Base-by-base conservation (phyloP, 2,888 invertebrate genomes). In the Melipona beecheii region DNA sequence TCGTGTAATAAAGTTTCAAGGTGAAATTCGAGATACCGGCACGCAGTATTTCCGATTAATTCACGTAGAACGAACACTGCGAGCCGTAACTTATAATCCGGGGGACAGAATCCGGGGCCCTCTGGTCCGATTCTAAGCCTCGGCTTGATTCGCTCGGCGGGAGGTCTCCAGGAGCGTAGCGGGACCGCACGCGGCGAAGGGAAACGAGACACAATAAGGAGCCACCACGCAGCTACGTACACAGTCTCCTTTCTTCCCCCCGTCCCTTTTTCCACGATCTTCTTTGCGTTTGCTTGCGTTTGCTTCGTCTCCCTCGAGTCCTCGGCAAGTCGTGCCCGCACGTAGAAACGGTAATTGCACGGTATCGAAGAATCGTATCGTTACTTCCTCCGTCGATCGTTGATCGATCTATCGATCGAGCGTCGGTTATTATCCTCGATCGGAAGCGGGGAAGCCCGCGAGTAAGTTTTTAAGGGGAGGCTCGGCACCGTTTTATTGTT, bases 161-260 rank as follows among this genome's bases (percentile, higher is more conserved):
- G 93, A 90, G 92, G 90, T 92, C 91, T 5, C 15, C 82, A 81
- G 83, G 82, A 86, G 86, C 78, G 75, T 81, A 79, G 85, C 85
- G 70, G 82, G 93, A 92, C 92, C 92, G 90, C 93, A 92, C 92
- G 91, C 90, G 88, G 91, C 69, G 82, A 82, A 75, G 60, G 52
- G 74, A 82, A 62, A 17, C 64, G 90, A 87, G 84, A 75, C 79
- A 91, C 91, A 92, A 92, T 92, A 90, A 91, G 84, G 79, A 84
- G 77, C 77, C 83, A 31, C 54, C 83, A 17, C 50, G 58, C 64
- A 56, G 69, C 62, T 64, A 43, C 0, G 43, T 43, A 27, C 27
- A 76, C 83, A 36, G 83, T 83, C 83, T 83, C 70, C 69, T 84
- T 74, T 73, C 66, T 83, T 83, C 77, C 80, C 73, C 74, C 64